Conservation (phyloP, 2,113 vertebrate species). For the Rallus limicola region DNA sequence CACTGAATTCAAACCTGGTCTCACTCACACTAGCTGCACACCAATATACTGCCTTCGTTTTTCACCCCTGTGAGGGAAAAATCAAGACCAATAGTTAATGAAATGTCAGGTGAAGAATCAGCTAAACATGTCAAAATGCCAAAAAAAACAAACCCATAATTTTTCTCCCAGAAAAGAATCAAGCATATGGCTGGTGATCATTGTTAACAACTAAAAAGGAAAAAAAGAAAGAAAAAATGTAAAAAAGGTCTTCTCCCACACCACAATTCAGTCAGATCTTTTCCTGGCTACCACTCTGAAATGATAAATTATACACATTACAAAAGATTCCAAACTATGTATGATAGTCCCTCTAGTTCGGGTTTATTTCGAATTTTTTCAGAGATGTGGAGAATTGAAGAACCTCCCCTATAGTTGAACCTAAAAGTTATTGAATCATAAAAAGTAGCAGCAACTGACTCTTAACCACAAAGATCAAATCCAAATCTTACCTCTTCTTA, state of each 20-base stretch:
- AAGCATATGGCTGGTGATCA: background rate
- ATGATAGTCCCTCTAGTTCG: background rate
- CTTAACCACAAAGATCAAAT: constrained; percentile 15
- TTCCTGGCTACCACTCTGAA: background rate
- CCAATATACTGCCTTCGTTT: constrained; percentile 5
- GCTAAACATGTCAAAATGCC: constrained; percentile 31
- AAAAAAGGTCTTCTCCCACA: background rate
- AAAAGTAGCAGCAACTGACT: background rate
- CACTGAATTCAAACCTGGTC: background rate
- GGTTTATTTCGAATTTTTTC: background rate
- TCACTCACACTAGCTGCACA: background rate
- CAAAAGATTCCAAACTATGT: background rate
- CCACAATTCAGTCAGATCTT: background rate
- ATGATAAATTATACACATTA: background rate
- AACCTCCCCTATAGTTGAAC: background rate
- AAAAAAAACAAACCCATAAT: background rate
- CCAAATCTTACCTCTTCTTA: background rate
- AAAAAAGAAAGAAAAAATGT: too few species aligned
- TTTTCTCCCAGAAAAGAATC: background rate
- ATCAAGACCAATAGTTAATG: constrained; percentile 20
- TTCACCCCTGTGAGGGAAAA: constrained; percentile 12
- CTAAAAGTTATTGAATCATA: background rate
- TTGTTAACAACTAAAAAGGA: background rate
- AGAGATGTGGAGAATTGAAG: background rate
- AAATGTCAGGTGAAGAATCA: constrained; percentile 34